Evolutionary conservation across 2,797 vertebrate species (phyloP).

Genomic region (Mus minutoides): DNA sequence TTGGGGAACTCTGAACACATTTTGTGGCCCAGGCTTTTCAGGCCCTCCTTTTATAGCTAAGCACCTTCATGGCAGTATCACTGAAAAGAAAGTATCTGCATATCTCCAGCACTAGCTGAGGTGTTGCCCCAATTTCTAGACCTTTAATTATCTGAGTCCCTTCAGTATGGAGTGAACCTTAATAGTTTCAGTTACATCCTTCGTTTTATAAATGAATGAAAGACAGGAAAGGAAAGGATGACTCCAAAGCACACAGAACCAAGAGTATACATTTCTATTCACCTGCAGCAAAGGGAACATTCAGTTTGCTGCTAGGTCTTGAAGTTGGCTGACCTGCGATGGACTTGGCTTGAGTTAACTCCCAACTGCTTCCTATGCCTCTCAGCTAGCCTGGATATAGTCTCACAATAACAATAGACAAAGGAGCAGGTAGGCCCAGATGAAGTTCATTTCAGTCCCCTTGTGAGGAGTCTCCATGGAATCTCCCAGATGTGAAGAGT

Average conservation of each 20-base stretch:
- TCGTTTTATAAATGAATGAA: not conserved
- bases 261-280: too few relatives aligned
- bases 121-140: not conserved
- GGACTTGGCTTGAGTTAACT: not conserved
- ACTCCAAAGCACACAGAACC: not conserved
- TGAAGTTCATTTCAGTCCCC: not conserved
- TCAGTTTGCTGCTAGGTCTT: not conserved
- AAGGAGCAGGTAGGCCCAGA: not conserved
- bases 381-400: not conserved
- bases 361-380: not conserved
- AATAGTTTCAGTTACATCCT: not conserved
- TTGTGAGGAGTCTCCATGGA: not conserved
- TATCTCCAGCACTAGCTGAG: not conserved
- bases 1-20: not conserved
- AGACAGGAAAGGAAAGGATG: not conserved
- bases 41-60: not conserved
- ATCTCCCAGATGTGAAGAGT: not conserved
- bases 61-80: accelerated
- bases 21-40: not conserved
- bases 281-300: not conserved
- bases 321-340: not conserved
- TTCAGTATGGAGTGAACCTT: not conserved
- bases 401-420: not conserved
- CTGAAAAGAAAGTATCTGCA: not conserved
- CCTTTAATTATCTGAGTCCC: not conserved